Evolutionary conservation across 2,888 invertebrate genomes (phyloP), one percentile per base, ranked within the genome.

Genomic region (Lepidonotus clava): DNA sequence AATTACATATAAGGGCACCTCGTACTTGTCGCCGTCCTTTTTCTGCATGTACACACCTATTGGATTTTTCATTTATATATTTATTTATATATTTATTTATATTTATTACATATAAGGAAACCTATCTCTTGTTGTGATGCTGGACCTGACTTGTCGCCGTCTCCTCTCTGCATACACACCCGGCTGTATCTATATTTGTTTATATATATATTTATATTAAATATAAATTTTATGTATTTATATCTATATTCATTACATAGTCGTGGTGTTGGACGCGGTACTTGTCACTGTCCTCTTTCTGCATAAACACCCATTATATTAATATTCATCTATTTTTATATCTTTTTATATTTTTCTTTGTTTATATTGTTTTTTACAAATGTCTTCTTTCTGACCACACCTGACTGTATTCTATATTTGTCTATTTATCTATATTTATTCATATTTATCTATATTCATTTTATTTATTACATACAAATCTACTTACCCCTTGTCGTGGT

Each of bases 401-500:
- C 8, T 46, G 18, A 11, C 8, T 46, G 18, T 46, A 46, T 46
- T n/a, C 8, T 46, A 46, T 46, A 46, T 46, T 11, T 46, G 18
- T 46, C 8, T 46, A 46, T 46, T 11, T 46, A 46, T 18, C 8
- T 46, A 46, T 46, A 46, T 18, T 46, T 11, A 18, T 46, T 18
- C 18, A 46, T 46, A 46, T 46, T 11, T 46, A 46, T 46, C 8
- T 46, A 46, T 46, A 46, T 46, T 11, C 18, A 46, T 46, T 11
- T 11, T 11, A 46, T 46, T 11, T 8, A 18, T 11, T 46, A 11
- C 18, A 18, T 18, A 40, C 14, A 76, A 8, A 6, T 76, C 18
- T 24, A 71, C 85, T 71, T 32, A 85, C 85, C 85, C 85, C 24
- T 46, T 85, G 18, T 85, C 85, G 21, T 46, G 61, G 53, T 85